Percentiles rank a stretch among this genome's conserved stretches.
Evolutionary conservation across 2,113 vertebrate species (phyloP).

Genomic region (Passer domesticus): DNA sequence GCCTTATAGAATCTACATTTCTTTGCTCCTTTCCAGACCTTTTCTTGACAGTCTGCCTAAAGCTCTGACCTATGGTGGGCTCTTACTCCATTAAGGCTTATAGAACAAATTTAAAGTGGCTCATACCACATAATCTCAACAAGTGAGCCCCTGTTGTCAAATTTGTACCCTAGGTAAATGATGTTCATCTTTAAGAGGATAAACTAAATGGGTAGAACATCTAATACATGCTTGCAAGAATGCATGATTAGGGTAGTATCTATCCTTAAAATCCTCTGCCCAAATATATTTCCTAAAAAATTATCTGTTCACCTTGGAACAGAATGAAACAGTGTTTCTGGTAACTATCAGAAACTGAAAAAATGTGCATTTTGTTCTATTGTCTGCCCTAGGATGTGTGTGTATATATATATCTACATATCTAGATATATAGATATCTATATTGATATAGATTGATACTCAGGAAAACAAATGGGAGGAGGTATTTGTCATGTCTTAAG

Average conservation of each 20-base stretch:
- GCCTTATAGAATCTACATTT: neutral
- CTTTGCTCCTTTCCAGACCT: neutral
- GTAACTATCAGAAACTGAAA: neutral
- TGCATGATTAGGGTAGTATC: neutral
- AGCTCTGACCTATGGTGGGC: neutral
- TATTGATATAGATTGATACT: neutral
- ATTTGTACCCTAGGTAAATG: neutral
- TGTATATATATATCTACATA: too few species aligned
- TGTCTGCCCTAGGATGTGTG: accelerated
- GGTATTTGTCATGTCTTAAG: neutral
- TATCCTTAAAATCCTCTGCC: neutral
- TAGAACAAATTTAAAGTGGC: neutral
- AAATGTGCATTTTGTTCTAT: neutral
- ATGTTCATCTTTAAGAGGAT: neutral
- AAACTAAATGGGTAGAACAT: neutral
- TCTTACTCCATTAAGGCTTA: neutral
- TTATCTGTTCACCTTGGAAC: neutral
- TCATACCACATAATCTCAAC: neutral
- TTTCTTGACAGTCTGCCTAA: neutral
- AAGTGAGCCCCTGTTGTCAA: neutral
- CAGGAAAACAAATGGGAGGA: neutral
- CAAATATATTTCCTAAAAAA: neutral
- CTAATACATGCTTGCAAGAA: neutral
- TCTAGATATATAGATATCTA: neutral
- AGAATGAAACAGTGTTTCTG: neutral